A percentile compares a stretch with the other conserved stretches of the same genome.
Evolutionary conservation across 2,888 invertebrate genomes (phyloP).

Genomic region (Euclidia mi): DNA sequence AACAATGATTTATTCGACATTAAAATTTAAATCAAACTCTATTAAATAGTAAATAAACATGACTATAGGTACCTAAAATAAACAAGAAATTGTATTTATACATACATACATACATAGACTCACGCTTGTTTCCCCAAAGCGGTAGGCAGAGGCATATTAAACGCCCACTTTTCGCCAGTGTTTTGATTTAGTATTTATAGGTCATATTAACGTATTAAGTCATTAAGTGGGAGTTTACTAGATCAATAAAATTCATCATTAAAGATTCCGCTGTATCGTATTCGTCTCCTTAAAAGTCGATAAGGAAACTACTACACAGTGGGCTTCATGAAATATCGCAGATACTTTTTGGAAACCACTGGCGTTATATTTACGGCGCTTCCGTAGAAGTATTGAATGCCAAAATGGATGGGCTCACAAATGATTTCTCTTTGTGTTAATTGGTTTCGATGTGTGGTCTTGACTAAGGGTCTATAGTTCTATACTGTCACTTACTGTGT

Average conservation of each 20-base stretch:
- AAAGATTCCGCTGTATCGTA: slow-evolving; percentile 6
- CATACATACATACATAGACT: no score
- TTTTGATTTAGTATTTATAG: no score
- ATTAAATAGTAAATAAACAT: no score
- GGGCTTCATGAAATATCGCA: slow-evolving; percentile 8
- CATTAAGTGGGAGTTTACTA: slow-evolving; percentile 31
- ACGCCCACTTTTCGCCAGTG: no score
- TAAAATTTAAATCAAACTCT: no score
- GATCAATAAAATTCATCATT: slow-evolving; percentile 21
- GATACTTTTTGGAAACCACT: neutral
- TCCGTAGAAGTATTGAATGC: slow-evolving; percentile 1
- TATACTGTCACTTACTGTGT: neutral
- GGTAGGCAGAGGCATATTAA: no score
- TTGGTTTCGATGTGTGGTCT: neutral
- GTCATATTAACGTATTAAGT: slow-evolving; percentile 27
- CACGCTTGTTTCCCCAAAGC: no score
- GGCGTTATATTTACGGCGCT: neutral
- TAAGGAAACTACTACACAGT: slow-evolving; percentile 4
- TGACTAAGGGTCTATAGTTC: neutral
- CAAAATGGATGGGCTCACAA: neutral
- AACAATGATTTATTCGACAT: no score
- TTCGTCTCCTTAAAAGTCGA: slow-evolving; percentile 8
- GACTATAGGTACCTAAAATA: neutral
- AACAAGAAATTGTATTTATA: no score
- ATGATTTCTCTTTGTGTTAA: neutral